A percentile compares a stretch with the other conserved stretches of the same genome.
Conservation (phyloP, 2,113 vertebrate species). For the Egretta garzetta region DNA sequence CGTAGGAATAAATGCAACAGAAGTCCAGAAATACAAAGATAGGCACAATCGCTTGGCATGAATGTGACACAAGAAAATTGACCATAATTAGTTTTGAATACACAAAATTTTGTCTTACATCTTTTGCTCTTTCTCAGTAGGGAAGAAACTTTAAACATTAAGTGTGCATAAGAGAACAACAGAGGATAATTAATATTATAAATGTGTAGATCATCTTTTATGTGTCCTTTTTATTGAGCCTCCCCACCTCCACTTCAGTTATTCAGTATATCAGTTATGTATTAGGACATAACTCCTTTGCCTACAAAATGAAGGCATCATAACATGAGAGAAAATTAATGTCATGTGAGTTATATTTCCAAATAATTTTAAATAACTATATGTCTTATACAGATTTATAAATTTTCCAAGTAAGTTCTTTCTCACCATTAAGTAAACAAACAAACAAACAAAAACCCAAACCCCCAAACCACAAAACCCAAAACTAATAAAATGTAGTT, state of each 20-base stretch:
- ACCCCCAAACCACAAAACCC: too few relatives aligned
- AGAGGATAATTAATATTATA: neutral
- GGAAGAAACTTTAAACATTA: neutral
- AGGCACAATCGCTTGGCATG: rapidly evolving
- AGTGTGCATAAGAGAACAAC: neutral
- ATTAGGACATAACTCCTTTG: neutral
- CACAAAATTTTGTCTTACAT: neutral
- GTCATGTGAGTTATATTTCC: neutral
- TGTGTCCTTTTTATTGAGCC: neutral
- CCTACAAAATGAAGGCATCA: neutral
- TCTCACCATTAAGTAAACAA: neutral
- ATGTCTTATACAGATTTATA: neutral
- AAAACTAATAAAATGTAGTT: neutral
- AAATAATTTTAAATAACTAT: neutral
- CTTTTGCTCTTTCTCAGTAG: neutral
- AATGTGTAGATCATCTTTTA: neutral
- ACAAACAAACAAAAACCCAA: too few relatives aligned
- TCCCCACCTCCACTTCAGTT: neutral
- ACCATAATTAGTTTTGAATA: neutral
- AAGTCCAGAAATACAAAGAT: neutral
- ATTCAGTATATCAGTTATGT: neutral
- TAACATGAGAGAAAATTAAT: neutral
- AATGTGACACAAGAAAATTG: neutral
- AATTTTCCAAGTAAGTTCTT: neutral
- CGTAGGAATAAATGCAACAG: neutral